These are phyloP conservation scores for Sinocyclocheilus rhinocerous DNA, from an alignment of 2,113 vertebrate genomes.

Conservation along the genomic window DNA sequence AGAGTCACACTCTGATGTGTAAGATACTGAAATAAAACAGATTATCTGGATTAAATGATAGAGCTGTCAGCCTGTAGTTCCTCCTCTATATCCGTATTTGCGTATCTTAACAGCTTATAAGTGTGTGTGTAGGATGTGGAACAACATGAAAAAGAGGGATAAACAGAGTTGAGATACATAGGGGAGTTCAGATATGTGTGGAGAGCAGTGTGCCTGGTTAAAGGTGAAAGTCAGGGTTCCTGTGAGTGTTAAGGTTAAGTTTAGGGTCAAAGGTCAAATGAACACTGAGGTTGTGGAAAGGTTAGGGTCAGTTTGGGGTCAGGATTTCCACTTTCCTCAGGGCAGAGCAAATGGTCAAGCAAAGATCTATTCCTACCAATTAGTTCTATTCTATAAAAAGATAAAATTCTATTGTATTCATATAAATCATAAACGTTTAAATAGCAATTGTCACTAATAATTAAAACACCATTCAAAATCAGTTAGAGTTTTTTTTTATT, in stretches of 20 bases:
- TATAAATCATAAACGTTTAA: neutral
- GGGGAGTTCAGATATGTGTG: constrained; percentile 71
- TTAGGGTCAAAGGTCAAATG: constrained; percentile 67
- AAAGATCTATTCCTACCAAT: constrained; percentile 40
- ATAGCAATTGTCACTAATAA: neutral
- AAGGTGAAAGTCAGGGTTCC: constrained; percentile 65
- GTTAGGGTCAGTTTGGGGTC: constrained; percentile 70
- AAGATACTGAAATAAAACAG: constrained; percentile 15
- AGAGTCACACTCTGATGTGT: constrained; percentile 22
- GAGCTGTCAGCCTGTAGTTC: constrained; percentile 30
- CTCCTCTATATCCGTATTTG: constrained; percentile 36
- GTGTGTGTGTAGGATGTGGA: constrained; percentile 16
- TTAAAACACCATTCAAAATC: neutral
- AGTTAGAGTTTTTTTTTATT: no score
- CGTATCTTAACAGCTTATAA: constrained; percentile 25
- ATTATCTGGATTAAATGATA: constrained; percentile 40
- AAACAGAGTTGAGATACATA: constrained; percentile 25
- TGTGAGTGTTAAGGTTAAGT: constrained; percentile 76
- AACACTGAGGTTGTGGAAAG: constrained; percentile 73
- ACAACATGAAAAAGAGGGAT: constrained; percentile 17
- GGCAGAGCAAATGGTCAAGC: constrained; percentile 63
- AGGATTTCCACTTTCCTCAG: constrained; percentile 62
- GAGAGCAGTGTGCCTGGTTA: constrained; percentile 63
- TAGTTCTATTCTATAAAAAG: constrained; percentile 40
- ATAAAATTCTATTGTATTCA: neutral